These are phyloP conservation scores for Oeneis ivallda DNA, from an alignment of 2,888 invertebrate genomes.

Conservation along the genomic window DNA sequence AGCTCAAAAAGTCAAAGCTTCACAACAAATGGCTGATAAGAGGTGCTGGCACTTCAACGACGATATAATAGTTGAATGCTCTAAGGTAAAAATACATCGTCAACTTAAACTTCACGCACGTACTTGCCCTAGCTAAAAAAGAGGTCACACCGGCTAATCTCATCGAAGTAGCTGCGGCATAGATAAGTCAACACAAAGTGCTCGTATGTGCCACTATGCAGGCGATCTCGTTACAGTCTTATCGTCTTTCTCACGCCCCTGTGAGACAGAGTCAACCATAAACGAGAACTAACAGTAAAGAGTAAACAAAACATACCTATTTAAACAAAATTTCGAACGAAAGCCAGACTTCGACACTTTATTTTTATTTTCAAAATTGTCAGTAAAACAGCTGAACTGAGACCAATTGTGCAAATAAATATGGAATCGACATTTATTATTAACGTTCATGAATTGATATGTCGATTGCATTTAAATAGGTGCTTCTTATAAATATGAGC, in stretches of 20 bases:
- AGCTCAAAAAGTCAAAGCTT: no score
- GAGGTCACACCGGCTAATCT: conserved; percentile 18
- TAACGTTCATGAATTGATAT: neutral
- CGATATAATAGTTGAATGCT: no score
- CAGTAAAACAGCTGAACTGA: neutral
- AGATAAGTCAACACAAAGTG: conserved; percentile 35
- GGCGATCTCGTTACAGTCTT: conserved; percentile 42
- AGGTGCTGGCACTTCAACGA: no score
- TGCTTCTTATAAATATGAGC: no score
- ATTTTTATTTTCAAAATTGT: neutral
- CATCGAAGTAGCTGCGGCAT: conserved; percentile 18
- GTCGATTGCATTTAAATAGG: no score
- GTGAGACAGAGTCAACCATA: conserved; percentile 38
- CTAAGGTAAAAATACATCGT: neutral
- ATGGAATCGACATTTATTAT: neutral
- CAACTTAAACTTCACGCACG: neutral
- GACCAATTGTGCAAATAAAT: conserved; percentile 3
- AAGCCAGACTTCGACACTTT: neutral
- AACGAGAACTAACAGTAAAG: conserved; percentile 10
- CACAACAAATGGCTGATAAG: no score
- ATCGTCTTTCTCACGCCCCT: conserved; percentile 48
- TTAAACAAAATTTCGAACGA: neutral
- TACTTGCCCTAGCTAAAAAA: conserved; percentile 21
- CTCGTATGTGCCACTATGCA: conserved; percentile 23
- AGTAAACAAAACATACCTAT: conserved; percentile 18